Evolutionary conservation across 2,888 invertebrate species (phyloP).

Genomic region (Drosophila testacea): DNA sequence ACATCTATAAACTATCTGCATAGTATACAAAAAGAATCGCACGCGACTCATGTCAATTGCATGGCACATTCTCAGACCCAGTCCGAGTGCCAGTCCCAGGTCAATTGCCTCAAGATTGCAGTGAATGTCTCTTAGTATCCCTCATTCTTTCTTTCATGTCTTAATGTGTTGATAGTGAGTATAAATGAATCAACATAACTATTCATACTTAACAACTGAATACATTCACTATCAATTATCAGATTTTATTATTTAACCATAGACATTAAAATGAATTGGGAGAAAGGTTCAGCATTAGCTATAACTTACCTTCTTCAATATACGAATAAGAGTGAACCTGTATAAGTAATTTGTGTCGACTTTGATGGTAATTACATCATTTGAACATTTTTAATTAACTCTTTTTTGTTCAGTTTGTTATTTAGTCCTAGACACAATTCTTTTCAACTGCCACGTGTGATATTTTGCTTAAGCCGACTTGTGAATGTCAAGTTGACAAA

Average conservation of each 20-base stretch:
- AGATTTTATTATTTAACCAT: constrained; percentile 1
- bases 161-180: constrained; percentile 7
- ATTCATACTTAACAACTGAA: constrained; percentile 9
- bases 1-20: constrained; percentile 25
- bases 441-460: constrained; percentile 28
- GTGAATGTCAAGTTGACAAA: constrained; percentile 7
- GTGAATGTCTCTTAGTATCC: not conserved
- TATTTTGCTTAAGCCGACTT: constrained; percentile 2
- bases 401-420: constrained; percentile 20
- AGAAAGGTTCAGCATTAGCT: not conserved
- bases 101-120: constrained; percentile 45
- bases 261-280: not conserved
- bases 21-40: constrained; percentile 38
- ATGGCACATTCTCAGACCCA: constrained; percentile 35
- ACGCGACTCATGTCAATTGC: constrained; percentile 59
- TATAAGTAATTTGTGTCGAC: not conserved
- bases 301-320: constrained; percentile 10
- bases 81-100: constrained; percentile 12
- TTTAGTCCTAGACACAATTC: constrained; percentile 20
- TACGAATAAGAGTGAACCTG: constrained; percentile 9
- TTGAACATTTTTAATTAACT: constrained; percentile 31
- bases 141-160: not conserved
- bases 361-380: constrained; percentile 12
- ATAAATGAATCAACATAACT: constrained; percentile 21
- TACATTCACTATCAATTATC: constrained; percentile 25